phyloP scores from a whole-genome alignment of 1,140 invertebrate species.

The Laodelphax striatellus region DNA sequence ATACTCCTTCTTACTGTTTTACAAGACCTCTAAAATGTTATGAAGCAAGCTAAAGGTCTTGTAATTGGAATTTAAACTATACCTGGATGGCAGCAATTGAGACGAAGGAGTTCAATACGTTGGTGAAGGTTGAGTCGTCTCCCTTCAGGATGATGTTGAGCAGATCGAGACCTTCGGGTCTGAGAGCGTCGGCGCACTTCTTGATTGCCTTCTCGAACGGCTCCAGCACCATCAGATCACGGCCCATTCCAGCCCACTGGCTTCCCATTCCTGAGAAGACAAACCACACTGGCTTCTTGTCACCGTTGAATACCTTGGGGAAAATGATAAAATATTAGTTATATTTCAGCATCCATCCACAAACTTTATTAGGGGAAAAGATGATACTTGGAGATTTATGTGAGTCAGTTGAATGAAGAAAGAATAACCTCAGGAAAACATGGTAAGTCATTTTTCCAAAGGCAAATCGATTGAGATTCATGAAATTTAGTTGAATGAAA shows the following conservation, averaged over 20 bases:
- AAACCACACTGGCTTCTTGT: constrained; percentile 78
- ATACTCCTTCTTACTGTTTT: no score
- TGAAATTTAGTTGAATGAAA: no score
- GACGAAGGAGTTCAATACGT: constrained; percentile 80
- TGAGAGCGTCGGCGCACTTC: constrained; percentile 59
- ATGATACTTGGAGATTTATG: no score
- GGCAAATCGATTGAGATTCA: no score
- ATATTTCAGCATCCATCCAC: no score
- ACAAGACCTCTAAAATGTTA: no score
- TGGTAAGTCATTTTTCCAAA: no score
- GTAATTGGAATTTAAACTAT: neutral
- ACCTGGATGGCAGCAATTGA: constrained; percentile 89
- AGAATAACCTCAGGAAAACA: no score
- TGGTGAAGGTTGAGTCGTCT: constrained; percentile 62
- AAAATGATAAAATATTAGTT: no score
- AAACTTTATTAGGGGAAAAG: no score
- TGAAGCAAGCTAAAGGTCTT: neutral
- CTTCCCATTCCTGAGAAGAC: constrained; percentile 94
- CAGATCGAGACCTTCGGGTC: constrained; percentile 67
- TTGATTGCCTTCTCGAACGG: constrained; percentile 66
- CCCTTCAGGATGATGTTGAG: constrained; percentile 66
- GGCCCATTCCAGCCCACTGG: constrained; percentile 92
- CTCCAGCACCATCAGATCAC: constrained; percentile 67
- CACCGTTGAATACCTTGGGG: constrained; percentile 27
- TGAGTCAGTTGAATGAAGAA: no score